Evolutionary conservation across 2,797 vertebrate genomes (phyloP).

Genomic region (Tachyglossus aculeatus): DNA sequence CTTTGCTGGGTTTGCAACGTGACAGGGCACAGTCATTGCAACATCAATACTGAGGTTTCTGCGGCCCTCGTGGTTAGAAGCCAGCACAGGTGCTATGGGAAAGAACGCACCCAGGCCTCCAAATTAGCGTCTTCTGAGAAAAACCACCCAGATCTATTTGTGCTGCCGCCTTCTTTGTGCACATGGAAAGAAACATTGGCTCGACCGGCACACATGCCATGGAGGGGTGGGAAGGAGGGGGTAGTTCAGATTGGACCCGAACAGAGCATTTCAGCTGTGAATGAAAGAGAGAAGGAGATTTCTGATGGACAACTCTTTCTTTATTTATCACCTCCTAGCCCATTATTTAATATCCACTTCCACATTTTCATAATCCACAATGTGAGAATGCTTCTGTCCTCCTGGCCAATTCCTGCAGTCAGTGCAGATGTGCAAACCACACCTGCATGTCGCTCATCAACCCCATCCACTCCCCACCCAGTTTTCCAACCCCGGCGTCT

Average conservation of each 20-base stretch:
- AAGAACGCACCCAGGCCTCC: rapidly evolving
- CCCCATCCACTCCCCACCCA: neutral
- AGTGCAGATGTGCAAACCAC: constrained; percentile 65
- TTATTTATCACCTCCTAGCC: neutral
- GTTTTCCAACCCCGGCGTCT: neutral
- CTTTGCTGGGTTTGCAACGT: constrained; percentile 66
- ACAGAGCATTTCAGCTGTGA: too few species aligned
- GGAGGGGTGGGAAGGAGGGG: neutral
- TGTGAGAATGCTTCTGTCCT: constrained; percentile 4
- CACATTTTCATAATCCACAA: neutral
- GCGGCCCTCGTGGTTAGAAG: constrained; percentile 68
- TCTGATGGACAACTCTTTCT: neutral
- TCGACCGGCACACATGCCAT: too few species aligned
- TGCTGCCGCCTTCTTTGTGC: neutral
- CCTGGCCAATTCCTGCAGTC: neutral
- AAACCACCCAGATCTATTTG: neutral
- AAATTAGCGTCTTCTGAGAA: constrained; percentile 9
- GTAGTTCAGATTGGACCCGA: too few species aligned
- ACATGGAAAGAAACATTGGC: too few species aligned
- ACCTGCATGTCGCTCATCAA: neutral
- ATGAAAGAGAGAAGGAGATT: rapidly evolving
- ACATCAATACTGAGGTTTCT: constrained; percentile 70
- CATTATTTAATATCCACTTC: constrained; percentile 25
- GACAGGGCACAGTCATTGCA: constrained; percentile 62
- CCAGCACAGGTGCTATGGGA: constrained; percentile 46